phyloP scores from a whole-genome alignment of 2,797 vertebrate species.

The Valencia hispanica region DNA sequence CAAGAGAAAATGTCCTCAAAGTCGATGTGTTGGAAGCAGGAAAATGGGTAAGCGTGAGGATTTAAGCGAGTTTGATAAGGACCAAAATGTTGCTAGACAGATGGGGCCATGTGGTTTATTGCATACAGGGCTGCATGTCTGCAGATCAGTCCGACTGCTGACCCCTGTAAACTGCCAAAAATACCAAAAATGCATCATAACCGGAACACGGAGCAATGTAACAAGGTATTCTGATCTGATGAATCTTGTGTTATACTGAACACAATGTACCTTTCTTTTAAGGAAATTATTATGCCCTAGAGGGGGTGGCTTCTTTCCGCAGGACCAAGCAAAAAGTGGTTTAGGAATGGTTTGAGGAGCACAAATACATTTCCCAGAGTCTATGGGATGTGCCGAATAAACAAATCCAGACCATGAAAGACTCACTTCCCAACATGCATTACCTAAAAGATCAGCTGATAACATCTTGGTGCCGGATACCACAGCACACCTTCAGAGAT shows the following conservation, averaged over 20 bases:
- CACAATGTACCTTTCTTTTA: not conserved
- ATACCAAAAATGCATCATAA: not conserved
- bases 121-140: not conserved
- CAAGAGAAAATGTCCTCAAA: not conserved
- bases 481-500: not conserved
- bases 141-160: not conserved
- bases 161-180: not conserved
- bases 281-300: not conserved
- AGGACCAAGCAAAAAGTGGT: not conserved
- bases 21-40: not conserved
- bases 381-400: not conserved
- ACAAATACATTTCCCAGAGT: not conserved
- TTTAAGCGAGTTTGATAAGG: not conserved
- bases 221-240: slow-evolving; percentile 1
- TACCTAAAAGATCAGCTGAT: not conserved
- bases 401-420: not conserved
- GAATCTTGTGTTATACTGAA: not conserved
- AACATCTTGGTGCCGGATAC: not conserved
- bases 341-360: not conserved
- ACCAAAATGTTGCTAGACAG: not conserved
- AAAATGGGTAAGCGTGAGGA: not conserved
- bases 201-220: not conserved
- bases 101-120: not conserved
- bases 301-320: not conserved
- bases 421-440: not conserved